These are phyloP conservation scores for Sisor rabdophorus DNA, from an alignment of 2,113 vertebrate genomes.

Conservation along the genomic window DNA sequence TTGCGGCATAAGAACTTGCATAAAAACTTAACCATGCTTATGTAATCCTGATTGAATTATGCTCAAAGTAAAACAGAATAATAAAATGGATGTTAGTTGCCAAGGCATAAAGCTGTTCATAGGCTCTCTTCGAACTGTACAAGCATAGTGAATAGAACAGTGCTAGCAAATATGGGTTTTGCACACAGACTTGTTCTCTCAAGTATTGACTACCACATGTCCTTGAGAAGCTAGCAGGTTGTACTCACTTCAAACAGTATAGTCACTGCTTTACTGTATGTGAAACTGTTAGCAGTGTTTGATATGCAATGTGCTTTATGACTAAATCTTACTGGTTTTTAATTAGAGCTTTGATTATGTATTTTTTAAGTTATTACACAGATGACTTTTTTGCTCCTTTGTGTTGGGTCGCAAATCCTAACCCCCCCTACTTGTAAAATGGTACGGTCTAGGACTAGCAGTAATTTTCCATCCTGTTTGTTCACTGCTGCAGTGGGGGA, in stretches of 20 bases:
- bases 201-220: too few species aligned
- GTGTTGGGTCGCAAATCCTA: slow-evolving; percentile 35
- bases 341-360: background rate
- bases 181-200: background rate
- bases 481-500: slow-evolving; percentile 48
- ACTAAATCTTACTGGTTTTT: background rate
- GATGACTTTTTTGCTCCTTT: slow-evolving; percentile 38
- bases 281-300: background rate
- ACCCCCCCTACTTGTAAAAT: slow-evolving; percentile 32
- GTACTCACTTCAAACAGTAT: background rate
- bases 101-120: background rate
- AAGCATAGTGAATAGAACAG: background rate
- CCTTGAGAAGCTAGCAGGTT: background rate
- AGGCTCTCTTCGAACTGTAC: background rate
- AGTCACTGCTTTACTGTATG: background rate
- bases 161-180: background rate
- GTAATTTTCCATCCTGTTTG: slow-evolving; percentile 53
- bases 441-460: slow-evolving; percentile 37
- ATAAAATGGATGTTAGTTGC: background rate
- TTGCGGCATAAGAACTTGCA: too few species aligned
- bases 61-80: background rate
- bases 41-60: background rate
- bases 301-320: background rate
- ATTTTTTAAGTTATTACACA: slow-evolving; percentile 3
- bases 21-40: background rate